Conservation (phyloP, 2,888 invertebrate genomes). For the Nowickia ferox region DNA sequence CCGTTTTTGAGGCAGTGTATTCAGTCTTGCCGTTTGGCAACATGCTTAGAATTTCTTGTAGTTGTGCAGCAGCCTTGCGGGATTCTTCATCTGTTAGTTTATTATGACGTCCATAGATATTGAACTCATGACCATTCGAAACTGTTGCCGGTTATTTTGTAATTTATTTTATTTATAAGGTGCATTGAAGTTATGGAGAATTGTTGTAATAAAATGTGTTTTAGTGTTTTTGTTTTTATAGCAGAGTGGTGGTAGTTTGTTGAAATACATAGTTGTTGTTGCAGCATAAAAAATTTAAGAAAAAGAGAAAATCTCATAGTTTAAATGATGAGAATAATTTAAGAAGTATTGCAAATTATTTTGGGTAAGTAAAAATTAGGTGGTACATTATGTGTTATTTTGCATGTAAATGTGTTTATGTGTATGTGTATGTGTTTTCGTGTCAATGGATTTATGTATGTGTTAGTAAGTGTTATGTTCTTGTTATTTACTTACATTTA, state of each 20-base stretch:
- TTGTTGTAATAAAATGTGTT: constrained; percentile 50
- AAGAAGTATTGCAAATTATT: neutral
- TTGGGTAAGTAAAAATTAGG: neutral
- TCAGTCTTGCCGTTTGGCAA: constrained; percentile 81
- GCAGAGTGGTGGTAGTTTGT: constrained; percentile 12
- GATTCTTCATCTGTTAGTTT: constrained; percentile 80
- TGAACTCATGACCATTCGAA: constrained; percentile 77
- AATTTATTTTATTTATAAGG: constrained; percentile 10
- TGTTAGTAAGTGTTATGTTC: constrained; percentile 55
- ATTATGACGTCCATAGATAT: constrained; percentile 80
- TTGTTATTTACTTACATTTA: constrained; percentile 56
- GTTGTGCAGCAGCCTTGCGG: constrained; percentile 79
- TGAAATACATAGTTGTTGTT: constrained; percentile 23
- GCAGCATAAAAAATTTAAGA: constrained; percentile 55
- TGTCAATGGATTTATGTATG: constrained; percentile 45
- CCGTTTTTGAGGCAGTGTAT: constrained; percentile 80
- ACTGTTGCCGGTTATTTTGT: constrained; percentile 23
- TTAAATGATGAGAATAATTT: neutral
- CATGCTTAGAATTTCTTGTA: constrained; percentile 81
- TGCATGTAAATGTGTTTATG: neutral
- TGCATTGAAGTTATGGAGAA: constrained; percentile 23
- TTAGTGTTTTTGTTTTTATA: constrained; percentile 51
- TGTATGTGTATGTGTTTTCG: constrained; percentile 18
- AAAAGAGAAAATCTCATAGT: constrained; percentile 62
- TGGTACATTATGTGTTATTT: constrained; percentile 14